A percentile compares a stretch with the other conserved stretches of the same genome.
Conservation (phyloP, 2,113 vertebrate species). For the Crotalus horridus region DNA sequence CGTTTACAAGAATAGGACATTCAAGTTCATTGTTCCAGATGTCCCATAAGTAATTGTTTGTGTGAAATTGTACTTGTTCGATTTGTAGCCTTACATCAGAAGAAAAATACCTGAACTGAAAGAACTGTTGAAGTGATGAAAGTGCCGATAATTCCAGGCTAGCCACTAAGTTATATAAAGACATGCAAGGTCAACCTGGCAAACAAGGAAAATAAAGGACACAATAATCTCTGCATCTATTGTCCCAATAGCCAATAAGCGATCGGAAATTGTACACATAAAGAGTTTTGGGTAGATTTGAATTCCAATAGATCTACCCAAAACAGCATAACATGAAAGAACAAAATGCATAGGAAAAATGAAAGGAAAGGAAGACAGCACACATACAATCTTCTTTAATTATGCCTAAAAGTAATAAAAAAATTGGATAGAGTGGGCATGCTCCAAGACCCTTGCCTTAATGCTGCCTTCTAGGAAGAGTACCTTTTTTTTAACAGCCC, state of each 20-base stretch:
- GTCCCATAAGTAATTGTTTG: neutral
- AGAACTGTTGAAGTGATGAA: neutral
- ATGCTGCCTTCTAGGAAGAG: neutral
- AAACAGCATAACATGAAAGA: neutral
- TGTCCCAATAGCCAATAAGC: neutral
- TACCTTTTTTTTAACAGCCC: neutral
- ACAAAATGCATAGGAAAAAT: neutral
- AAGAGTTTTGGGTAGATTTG: neutral
- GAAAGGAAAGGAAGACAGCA: neutral
- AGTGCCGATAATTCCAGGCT: neutral
- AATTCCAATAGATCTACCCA: neutral
- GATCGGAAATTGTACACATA: neutral
- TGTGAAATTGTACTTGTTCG: neutral
- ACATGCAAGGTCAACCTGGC: neutral
- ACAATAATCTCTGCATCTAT: neutral
- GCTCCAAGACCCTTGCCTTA: neutral
- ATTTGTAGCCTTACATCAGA: neutral
- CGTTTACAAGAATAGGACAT: neutral
- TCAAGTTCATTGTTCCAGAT: neutral
- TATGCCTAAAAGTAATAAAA: neutral
- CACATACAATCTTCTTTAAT: neutral
- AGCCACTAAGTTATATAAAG: neutral
- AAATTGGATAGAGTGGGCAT: neutral
- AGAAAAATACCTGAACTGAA: neutral
- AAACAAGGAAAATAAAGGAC: neutral